Evolutionary conservation across 2,113 vertebrate species (phyloP).

Genomic region (Anguilla rostrata): DNA sequence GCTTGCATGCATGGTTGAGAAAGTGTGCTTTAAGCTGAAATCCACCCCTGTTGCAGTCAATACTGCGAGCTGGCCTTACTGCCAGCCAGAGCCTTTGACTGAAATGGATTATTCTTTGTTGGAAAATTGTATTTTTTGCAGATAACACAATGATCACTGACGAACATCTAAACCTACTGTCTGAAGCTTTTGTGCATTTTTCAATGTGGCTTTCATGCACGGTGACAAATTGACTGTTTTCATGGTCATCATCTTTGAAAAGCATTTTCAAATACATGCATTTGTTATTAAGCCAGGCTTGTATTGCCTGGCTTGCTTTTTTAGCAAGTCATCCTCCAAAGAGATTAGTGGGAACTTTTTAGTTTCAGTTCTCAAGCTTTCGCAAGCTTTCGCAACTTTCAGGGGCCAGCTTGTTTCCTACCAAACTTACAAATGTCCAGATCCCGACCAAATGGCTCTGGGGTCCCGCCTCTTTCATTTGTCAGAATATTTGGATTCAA

Average conservation of each 20-base stretch:
- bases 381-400: background rate
- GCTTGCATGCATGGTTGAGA: too few species aligned
- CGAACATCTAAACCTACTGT: background rate
- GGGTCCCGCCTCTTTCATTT: background rate
- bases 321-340: background rate
- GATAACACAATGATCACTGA: background rate
- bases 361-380: background rate
- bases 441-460: background rate
- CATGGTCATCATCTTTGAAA: background rate
- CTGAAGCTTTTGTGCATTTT: background rate
- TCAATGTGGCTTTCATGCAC: background rate
- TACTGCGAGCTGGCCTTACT: background rate
- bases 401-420: background rate
- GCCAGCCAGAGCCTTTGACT: background rate
- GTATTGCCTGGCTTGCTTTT: background rate
- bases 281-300: background rate
- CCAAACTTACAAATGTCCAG: background rate
- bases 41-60: background rate
- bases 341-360: background rate
- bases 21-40: background rate
- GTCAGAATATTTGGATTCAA: background rate
- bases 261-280: background rate
- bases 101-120: background rate
- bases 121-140: background rate
- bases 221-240: background rate